phyloP scores from a whole-genome alignment of 2,888 invertebrate genomes.

The Stratiomys singularior region DNA sequence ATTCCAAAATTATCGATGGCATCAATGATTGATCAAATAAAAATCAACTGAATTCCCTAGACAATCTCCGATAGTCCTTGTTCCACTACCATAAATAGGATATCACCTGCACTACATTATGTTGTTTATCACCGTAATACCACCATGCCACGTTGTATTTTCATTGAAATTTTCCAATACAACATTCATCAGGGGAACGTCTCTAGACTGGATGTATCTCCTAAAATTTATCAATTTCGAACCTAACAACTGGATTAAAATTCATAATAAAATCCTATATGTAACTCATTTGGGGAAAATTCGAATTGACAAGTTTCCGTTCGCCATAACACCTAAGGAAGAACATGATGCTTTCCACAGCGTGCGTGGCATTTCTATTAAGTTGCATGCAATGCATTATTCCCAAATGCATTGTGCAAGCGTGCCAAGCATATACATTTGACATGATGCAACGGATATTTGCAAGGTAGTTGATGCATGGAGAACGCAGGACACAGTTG shows the following conservation, averaged over 20 bases:
- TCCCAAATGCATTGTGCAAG: neutral
- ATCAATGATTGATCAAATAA: too few relatives aligned
- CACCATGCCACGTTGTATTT: too few relatives aligned
- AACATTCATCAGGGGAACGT: too few relatives aligned
- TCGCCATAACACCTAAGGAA: constrained; percentile 17
- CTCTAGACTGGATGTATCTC: neutral
- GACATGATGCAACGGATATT: too few relatives aligned
- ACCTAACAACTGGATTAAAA: constrained; percentile 17
- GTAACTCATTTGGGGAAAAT: constrained; percentile 7
- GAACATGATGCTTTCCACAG: neutral
- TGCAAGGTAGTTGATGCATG: neutral
- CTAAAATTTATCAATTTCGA: constrained; percentile 16
- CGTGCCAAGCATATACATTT: neutral
- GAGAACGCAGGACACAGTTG: neutral
- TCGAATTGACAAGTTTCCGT: constrained; percentile 34
- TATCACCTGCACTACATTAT: too few relatives aligned
- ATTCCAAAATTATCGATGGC: too few relatives aligned
- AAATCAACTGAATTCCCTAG: too few relatives aligned
- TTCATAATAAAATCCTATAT: constrained; percentile 21
- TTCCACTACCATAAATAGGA: too few relatives aligned
- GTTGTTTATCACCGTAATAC: too few relatives aligned
- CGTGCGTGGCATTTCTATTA: constrained; percentile 14
- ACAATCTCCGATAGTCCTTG: too few relatives aligned
- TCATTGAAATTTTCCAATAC: too few relatives aligned
- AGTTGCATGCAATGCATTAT: constrained; percentile 21